Evolutionary conservation across 2,797 vertebrate species (phyloP), one percentile per base, ranked within the genome.

Genomic region (Catharus ustulatus): DNA sequence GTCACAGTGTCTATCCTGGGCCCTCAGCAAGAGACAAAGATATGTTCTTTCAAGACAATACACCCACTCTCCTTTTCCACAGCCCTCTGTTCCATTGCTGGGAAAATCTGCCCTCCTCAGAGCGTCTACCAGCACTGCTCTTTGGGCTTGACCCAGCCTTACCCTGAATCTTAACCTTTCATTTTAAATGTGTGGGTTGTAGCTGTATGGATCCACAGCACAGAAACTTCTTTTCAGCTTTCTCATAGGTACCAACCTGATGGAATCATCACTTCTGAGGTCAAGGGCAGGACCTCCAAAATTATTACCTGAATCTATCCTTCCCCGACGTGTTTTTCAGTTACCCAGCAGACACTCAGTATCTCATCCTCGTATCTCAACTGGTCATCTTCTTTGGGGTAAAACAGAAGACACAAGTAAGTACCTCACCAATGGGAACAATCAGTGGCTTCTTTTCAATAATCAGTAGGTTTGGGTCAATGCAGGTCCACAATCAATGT

Each of bases 21-120:
- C 36, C 55, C 22, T 59, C 26, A 32, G 10, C 10, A 16, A 51
- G 48, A 54, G 30, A n/a, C 10, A 42, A 57, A 86, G 23, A 20
- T 13, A 27, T 0, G 0, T 34, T 81, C 18, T 45, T 0, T 0
- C 9, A 45, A 79, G 32, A 11, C 22, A 48, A 32, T 68, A 52
- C 29, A 58, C 29, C 32, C 51, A 40, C 24, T 72, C 10, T 79
- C 5, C 29, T 86, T 90, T 93, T 71, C 72, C 72, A 74, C 24
- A 80, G 51, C 18, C 1, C 0, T 34, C 52, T 80, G 15, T 58
- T 51, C 57, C 57, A 77, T 78, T 59, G 30, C 29, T 48, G 57
- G 48, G 45, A 75, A 87, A 86, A 26, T 26, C 10, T 48, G 14
- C 24, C 36, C 40, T 90, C 20, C n/a, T 83, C 34, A 51, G 40